Base-by-base conservation (phyloP, 2,113 vertebrate species). In the Clarias macrocephalus region DNA sequence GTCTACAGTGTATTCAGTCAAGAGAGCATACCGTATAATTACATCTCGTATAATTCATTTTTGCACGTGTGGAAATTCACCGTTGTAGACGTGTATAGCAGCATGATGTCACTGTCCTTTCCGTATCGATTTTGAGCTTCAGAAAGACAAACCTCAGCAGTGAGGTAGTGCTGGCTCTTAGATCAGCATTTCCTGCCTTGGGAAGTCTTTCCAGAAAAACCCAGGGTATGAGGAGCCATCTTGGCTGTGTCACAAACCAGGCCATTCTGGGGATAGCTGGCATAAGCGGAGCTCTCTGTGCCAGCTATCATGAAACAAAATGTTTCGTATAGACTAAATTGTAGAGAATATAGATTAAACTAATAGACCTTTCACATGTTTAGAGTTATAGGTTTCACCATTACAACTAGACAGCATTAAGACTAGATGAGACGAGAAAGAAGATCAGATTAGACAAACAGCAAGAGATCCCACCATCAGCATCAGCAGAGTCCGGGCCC, bases 111-210 rank as follows among this genome's bases (percentile, higher is more conserved):
- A 88, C 66, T 85, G 88, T 85, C 72, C 86, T 86, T 63, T 81
- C 56, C 3, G 13, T 56, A 89, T 87, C 42, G 88, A 89, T 89
- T 85, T 19, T 79, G 52, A 52, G 89, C 80, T 68, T 83, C 65
- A 80, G 80, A 76, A 81, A 80, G 87, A 86, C 85, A 88, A 66
- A 85, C 82, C 79, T 82, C 87, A 87, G 84, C 70, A 89, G 73
- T 76, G 84, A 62, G 68, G 66, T 63, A 33, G 56, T 56, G 79
- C 80, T 66, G 30, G 81, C 75, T 82, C 54, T 80, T 60, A 62
- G 65, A 82, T 89, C 86, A 90, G 90, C 90, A 86, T 73, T 87
- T 88, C 87, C 63, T 86, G 77, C 57, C 60, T 84, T 10, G 59
- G 42, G 59, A 80, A 60, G 65, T 72, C 79, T 42, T 62, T 77